These are phyloP conservation scores for Fratercula arctica DNA, from an alignment of 2,797 vertebrate genomes.

Conservation along the genomic window DNA sequence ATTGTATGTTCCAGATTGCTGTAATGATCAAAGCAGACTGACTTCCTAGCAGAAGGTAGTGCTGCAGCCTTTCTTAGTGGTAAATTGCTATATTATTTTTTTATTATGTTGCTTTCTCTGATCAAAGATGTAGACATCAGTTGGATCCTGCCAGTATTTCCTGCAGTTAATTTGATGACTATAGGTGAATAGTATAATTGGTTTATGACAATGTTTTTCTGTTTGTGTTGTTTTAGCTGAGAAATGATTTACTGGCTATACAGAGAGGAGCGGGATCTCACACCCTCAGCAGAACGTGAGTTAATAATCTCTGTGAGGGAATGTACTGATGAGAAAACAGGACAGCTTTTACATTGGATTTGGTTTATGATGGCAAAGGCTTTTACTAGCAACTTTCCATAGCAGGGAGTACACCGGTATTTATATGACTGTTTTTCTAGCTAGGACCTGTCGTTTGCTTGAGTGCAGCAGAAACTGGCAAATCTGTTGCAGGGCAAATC, in stretches of 20 bases:
- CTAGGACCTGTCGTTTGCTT: neutral
- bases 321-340: neutral
- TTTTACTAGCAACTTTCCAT: neutral
- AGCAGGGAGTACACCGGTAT: accelerated
- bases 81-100: neutral
- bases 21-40: neutral
- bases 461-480: neutral
- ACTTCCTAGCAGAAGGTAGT: neutral
- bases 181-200: neutral
- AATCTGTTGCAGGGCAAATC: neutral
- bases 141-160: neutral
- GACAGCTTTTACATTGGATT: neutral
- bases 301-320: neutral
- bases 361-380: neutral
- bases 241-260: neutral
- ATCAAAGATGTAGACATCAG: neutral
- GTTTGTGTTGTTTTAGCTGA: neutral
- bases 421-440: neutral
- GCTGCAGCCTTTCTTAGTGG: neutral
- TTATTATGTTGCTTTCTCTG: neutral
- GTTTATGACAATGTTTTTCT: neutral
- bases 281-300: neutral
- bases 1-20: neutral
- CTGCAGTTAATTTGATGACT: neutral
- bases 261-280: neutral